Evolutionary conservation across 2,888 invertebrate genomes (phyloP), one percentile per base, ranked within the genome.

Genomic region (Drosophila ezoana): DNA sequence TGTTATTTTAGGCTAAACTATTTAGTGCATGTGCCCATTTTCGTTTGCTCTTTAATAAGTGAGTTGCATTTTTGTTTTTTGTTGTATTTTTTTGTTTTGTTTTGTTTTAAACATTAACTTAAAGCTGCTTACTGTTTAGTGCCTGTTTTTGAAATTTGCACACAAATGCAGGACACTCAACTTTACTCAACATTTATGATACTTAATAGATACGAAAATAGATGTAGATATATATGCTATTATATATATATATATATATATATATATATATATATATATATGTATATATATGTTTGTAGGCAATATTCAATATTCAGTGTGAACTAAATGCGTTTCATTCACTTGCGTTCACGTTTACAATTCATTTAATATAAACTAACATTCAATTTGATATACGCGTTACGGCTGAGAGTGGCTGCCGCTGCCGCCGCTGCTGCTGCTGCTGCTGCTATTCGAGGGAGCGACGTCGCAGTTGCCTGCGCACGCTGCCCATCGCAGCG

Each of bases 351-450:
- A 49, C 47, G 51, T 38, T 72, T 63, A 74, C 60, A 77, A 82
- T 84, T 88, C 79, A 89, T 84, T 87, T 84, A 89, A 89, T 87
- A 89, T 89, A 87, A 84, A 89, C 79, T 87, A 84, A 87, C 76
- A 68, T 56, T 67, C 5, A 65, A 73, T 87, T 81, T 78, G 76
- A 73, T 67, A 71, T 76, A 59, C 52, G 76, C 67, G 44, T 33
- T 51, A 40, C 44, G 13, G 10, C 38, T 40, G 37, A 49, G 35
- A 41, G 40, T 18, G 52, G 44, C 11, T 56, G 37, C 13, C 37
- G 51, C 4, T 49, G 44, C 11, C 51, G 37, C 13, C 37, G 51
- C 4, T 49, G 44, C 14, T 48, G 41, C 35, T 44, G 43, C 20
- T 56, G 48, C 32, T 58, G 59, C 37, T 69, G 79, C 71, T 88